phyloP scores from a whole-genome alignment of 2,113 vertebrate species.

The Gymnobelideus leadbeateri region DNA sequence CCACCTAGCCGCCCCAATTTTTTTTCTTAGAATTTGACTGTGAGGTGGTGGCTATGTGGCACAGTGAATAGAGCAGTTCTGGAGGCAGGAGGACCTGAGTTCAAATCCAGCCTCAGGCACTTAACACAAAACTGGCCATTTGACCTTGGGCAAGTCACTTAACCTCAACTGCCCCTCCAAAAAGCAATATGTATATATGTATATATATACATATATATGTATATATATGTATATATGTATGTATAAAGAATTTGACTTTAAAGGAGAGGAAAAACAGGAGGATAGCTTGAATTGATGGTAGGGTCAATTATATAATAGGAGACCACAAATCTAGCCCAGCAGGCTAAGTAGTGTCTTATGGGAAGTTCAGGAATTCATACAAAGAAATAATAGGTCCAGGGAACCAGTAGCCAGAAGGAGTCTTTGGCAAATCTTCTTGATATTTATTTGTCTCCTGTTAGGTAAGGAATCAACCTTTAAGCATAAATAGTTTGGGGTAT shows the following conservation, averaged over 20 bases:
- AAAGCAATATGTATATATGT: too few species aligned
- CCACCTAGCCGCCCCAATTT: too few species aligned
- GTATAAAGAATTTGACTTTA: background rate
- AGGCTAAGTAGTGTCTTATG: background rate
- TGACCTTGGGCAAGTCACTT: too few species aligned
- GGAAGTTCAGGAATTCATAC: background rate
- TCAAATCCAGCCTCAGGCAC: too few species aligned
- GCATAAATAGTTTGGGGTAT: background rate
- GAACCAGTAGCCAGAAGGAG: background rate
- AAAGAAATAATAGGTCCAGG: background rate
- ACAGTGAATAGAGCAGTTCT: too few species aligned
- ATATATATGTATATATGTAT: too few species aligned
- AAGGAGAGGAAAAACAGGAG: background rate
- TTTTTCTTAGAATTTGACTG: background rate
- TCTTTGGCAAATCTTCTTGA: background rate
- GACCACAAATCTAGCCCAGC: background rate
- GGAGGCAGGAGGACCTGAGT: too few species aligned
- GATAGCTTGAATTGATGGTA: background rate
- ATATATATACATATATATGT: too few species aligned
- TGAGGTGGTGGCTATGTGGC: too few species aligned
- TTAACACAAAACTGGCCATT: too few species aligned
- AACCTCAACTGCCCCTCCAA: too few species aligned
- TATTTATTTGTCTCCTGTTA: background rate
- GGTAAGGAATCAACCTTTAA: background rate
- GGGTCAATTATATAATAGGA: background rate